These are phyloP conservation scores for Xiphorhynchus erythropygius DNA, from an alignment of 2,797 vertebrate genomes.

Conservation along the genomic window DNA sequence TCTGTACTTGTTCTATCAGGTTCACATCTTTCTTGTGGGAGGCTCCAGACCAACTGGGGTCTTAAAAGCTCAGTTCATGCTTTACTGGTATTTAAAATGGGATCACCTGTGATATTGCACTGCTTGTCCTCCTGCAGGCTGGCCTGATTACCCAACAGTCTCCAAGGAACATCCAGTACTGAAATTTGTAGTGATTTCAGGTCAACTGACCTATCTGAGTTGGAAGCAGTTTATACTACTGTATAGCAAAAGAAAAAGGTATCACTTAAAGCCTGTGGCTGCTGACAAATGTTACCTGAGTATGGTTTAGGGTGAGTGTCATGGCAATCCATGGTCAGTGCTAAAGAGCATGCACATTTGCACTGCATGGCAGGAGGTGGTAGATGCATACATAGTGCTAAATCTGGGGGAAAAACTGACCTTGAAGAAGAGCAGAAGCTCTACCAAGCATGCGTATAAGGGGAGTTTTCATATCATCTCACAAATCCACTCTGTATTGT, in stretches of 20 bases:
- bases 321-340: background rate
- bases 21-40: background rate
- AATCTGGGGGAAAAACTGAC: background rate
- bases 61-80: background rate
- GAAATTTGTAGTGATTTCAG: background rate
- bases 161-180: background rate
- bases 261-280: background rate
- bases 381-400: fast-evolving
- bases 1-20: background rate
- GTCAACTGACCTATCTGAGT: background rate
- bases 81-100: background rate
- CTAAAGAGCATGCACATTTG: background rate
- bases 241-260: background rate
- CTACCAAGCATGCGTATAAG: background rate
- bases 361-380: background rate
- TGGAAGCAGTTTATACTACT: background rate
- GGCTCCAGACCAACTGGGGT: background rate
- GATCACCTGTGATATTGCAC: background rate
- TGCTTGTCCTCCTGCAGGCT: background rate
- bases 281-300: background rate
- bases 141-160: background rate
- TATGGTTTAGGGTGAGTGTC: background rate
- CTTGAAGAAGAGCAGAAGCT: background rate
- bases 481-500: background rate
- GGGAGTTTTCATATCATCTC: background rate